Base-by-base conservation (phyloP, 2,888 invertebrate genomes). In the Andricus quercusramuli region DNA sequence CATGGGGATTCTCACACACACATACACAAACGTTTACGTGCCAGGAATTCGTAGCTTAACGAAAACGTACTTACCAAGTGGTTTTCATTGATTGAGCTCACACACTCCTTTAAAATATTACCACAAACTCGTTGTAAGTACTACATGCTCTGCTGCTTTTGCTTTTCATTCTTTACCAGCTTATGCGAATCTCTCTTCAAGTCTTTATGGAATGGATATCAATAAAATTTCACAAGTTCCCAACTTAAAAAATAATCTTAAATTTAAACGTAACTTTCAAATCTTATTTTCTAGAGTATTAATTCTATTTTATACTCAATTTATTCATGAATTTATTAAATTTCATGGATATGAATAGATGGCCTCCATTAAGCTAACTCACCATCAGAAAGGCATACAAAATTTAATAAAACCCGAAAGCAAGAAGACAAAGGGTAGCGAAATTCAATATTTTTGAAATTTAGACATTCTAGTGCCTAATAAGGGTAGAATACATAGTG, bases 11-110 rank as follows among this genome's bases (percentile, higher is more conserved):
- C 20, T 15, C 29, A 65, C 65, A 29, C 65, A 65, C 65, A 65
- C n/a, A 65, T 20, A 29, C 65, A 20, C 32, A 65, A 29, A 37
- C 65, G 65, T 32, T 29, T 9, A 65, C 65, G 32, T 32, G 20
- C 32, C 65, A 65, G 29, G 17, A 65, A 65, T 37, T 65, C 20
- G 29, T 65, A 65, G 20, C 29, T 17, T 65, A 17, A 37, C 65
- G 29, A 17, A 20, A 15, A 65, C 32, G 37, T 65, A 32, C 9
- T 65, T 32, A 37, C 8, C 65, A 29, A 65, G 56, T 56, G 56
- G 56, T 56, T 56, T 56, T 65, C 65, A 65, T 65, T 65, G 65
- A 65, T 32, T 32, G 32, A 56, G n/a, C n/a, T n/a, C 56, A 56
- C 56, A 56, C n/a, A 11, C 56, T 56, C 56, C n/a, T n/a, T 56